phyloP scores from a whole-genome alignment of 2,797 vertebrate species.

The Enteromius unitaeniatus region DNA sequence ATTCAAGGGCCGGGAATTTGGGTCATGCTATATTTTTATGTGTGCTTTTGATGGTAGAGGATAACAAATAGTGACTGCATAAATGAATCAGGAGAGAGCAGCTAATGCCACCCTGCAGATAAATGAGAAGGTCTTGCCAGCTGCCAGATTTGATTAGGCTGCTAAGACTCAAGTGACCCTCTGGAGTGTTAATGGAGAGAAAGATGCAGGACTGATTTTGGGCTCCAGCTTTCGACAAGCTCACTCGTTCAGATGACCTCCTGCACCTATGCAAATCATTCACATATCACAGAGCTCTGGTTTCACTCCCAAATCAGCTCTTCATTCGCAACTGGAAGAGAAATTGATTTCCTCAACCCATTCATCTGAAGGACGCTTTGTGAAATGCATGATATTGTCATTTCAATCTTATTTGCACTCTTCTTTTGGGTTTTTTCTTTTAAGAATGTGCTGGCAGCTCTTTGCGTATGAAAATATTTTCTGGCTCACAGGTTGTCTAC shows the following conservation, averaged over 20 bases:
- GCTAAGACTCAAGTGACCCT: conserved; percentile 57
- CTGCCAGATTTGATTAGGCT: conserved; percentile 61
- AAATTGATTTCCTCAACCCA: background rate
- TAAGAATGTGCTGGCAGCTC: background rate
- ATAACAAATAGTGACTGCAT: background rate
- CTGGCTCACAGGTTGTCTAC: conserved; percentile 18
- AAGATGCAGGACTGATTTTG: conserved; percentile 1
- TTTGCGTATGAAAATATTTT: background rate
- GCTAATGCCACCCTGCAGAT: conserved; percentile 38
- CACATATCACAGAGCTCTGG: conserved; percentile 34
- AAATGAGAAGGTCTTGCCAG: conserved; percentile 61
- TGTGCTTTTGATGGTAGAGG: background rate
- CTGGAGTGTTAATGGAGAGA: conserved; percentile 57
- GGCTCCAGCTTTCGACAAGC: background rate
- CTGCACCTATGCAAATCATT: conserved; percentile 44
- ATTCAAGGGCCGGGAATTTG: conserved; percentile 8
- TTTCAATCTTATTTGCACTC: background rate
- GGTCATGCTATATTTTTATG: conserved; percentile 5
- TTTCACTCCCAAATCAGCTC: conserved; percentile 54
- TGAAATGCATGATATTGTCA: background rate
- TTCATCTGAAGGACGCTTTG: background rate
- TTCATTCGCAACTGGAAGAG: background rate
- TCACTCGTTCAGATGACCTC: conserved; percentile 18
- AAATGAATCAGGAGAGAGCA: background rate
- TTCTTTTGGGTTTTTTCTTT: background rate